Conservation (phyloP, 2,797 vertebrate genomes). For the Buphagus erythrorhynchus region DNA sequence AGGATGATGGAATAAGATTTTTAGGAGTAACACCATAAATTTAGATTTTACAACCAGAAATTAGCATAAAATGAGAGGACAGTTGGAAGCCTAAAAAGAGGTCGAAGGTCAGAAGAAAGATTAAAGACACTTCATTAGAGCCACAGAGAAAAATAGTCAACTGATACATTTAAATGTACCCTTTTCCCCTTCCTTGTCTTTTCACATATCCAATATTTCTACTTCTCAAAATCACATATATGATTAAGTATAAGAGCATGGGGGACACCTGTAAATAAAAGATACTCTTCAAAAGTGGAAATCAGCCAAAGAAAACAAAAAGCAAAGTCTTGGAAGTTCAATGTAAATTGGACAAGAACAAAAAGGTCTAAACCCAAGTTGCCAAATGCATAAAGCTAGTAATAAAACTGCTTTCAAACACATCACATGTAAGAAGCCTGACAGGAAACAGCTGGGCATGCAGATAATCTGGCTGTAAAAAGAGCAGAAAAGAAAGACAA, state of each 20-base stretch:
- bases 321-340: neutral
- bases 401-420: slow-evolving; percentile 27
- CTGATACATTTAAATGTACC: neutral
- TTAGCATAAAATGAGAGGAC: neutral
- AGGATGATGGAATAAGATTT: neutral
- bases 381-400: neutral
- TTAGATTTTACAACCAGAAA: neutral
- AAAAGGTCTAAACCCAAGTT: neutral
- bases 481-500: neutral
- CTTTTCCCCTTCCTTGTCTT: neutral
- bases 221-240: neutral
- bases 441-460: slow-evolving; percentile 15
- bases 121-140: neutral
- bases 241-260: neutral
- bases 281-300: neutral
- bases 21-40: neutral
- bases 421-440: neutral
- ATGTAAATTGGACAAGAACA: neutral
- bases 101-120: neutral
- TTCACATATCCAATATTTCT: neutral
- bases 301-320: neutral
- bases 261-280: neutral
- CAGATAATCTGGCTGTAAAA: neutral
- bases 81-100: neutral
- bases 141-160: neutral